Percentiles rank a stretch among this genome's conserved stretches.
Evolutionary conservation across 2,888 invertebrate species (phyloP).

Genomic region (Corythucha ciliata): DNA sequence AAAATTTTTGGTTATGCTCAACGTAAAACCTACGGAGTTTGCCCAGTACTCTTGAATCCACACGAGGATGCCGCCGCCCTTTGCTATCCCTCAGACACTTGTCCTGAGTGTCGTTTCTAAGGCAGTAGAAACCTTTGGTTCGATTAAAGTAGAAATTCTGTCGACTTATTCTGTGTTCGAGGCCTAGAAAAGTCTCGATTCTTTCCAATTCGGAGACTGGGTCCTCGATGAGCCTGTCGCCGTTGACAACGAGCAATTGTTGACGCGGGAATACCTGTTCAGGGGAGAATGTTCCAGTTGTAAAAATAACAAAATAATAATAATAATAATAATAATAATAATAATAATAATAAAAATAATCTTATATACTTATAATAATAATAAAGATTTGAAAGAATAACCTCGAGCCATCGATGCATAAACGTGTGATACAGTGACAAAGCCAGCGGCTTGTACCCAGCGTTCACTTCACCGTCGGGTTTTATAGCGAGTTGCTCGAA

Average conservation of each 20-base stretch:
- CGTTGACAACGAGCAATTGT: constrained; percentile 90
- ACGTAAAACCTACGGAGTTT: constrained; percentile 77
- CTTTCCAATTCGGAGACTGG: constrained; percentile 77
- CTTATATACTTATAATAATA: not conserved
- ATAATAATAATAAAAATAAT: not conserved
- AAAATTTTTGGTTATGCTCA: constrained; percentile 85
- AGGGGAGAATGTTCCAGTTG: not conserved
- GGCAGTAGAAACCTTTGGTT: constrained; percentile 63
- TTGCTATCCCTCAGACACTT: constrained; percentile 76
- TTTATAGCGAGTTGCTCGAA: constrained; percentile 75
- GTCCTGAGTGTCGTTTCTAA: constrained; percentile 46
- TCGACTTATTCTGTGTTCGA: constrained; percentile 51
- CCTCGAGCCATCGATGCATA: constrained; percentile 79
- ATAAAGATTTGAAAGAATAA: constrained; percentile 15
- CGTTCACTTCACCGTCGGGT: constrained; percentile 73
- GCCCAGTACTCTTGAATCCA: constrained; percentile 55
- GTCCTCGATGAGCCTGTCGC: constrained; percentile 81
- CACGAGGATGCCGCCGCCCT: constrained; percentile 67
- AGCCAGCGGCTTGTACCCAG: constrained; percentile 71
- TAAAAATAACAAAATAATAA: constrained; percentile 1
- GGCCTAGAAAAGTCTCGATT: constrained; percentile 73
- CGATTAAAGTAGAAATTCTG: constrained; percentile 94
- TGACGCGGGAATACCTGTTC: constrained; percentile 67
- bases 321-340: not conserved
- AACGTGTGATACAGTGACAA: constrained; percentile 88